Evolutionary conservation across 2,888 invertebrate species (phyloP), one percentile per base, ranked within the genome.

Genomic region (Spisula subtruncata): DNA sequence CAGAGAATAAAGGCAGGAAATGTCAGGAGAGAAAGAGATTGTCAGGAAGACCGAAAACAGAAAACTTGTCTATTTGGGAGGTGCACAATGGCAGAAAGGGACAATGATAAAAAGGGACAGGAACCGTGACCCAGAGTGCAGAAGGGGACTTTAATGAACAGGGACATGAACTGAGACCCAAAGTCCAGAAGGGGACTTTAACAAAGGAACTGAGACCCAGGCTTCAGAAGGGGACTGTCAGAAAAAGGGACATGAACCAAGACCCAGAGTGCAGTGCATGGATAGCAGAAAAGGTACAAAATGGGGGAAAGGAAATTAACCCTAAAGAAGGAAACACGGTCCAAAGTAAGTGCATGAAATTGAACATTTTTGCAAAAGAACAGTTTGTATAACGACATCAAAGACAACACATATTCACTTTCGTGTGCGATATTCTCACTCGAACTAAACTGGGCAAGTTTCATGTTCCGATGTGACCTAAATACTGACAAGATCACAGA

Each of bases 401-500:
- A 66, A 66, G 6, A 66, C 60, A 66, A 66, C 60, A 66, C 25
- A 0, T 10, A 66, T 66, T 66, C 60, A 66, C 60, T 66, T 25
- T 66, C 25, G 60, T 75, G 75, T 75, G 75, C 35, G 8, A 16
- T 12, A 35, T 48, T 84, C 84, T 84, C 84, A 84, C 84, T 29
- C 29, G 48, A 46, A 71, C 51, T 16, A 84, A 51, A 84, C 75
- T 29, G 25, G 48, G 71, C 29, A n/a, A n/a, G 32, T 75, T 51
- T 83, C 29, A 20, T 51, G 29, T 84, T 71, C 84, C 75, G n/a
- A 46, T 84, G 84, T 32, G 29, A 85, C 92, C 95, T 95, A 91
- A 95, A 96, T 86, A 94, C 89, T 14, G 94, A 93, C 54, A 96
- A 90, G 75, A 96, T 94, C 92, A 95, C 94, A 0, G 94, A 93